A percentile compares a stretch with the other conserved stretches of the same genome.
Conservation (phyloP, 2,797 vertebrate species). For the Pteropus rufus region DNA sequence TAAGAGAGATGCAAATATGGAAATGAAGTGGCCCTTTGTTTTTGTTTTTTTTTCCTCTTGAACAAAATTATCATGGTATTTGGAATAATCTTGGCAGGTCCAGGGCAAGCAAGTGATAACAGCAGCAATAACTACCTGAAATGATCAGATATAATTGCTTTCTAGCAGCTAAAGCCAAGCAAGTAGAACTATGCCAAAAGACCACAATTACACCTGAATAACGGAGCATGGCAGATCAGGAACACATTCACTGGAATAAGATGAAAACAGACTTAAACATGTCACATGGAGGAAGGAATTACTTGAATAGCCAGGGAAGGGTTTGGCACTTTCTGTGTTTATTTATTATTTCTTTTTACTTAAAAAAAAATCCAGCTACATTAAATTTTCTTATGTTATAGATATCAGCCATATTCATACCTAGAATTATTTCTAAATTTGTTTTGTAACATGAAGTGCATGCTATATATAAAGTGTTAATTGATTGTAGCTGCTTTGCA, state of each 20-base stretch:
- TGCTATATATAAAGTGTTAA: background rate
- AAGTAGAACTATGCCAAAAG: slow-evolving; percentile 37
- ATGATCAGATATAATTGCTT: slow-evolving; percentile 44
- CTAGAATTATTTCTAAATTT: slow-evolving; percentile 33
- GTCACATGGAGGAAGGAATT: background rate
- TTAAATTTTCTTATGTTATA: background rate
- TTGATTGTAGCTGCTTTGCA: background rate
- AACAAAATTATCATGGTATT: slow-evolving; percentile 41
- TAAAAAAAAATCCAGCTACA: background rate
- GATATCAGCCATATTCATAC: background rate
- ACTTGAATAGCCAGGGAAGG: background rate
- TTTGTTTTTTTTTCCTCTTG: background rate
- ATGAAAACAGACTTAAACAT: slow-evolving; percentile 39
- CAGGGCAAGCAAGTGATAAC: slow-evolving; percentile 37
- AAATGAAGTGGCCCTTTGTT: background rate
- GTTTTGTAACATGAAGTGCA: background rate
- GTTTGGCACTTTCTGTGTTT: background rate
- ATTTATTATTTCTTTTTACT: background rate
- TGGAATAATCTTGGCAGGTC: slow-evolving; percentile 51
- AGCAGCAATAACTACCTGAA: slow-evolving; percentile 52
- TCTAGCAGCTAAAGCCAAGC: slow-evolving; percentile 50
- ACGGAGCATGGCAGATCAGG: background rate
- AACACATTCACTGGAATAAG: background rate
- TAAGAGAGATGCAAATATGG: background rate
- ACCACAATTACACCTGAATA: slow-evolving; percentile 49